Evolutionary conservation across 2,113 vertebrate species (phyloP), one percentile per base, ranked within the genome.

Genomic region (Zosterops hypoxanthus): DNA sequence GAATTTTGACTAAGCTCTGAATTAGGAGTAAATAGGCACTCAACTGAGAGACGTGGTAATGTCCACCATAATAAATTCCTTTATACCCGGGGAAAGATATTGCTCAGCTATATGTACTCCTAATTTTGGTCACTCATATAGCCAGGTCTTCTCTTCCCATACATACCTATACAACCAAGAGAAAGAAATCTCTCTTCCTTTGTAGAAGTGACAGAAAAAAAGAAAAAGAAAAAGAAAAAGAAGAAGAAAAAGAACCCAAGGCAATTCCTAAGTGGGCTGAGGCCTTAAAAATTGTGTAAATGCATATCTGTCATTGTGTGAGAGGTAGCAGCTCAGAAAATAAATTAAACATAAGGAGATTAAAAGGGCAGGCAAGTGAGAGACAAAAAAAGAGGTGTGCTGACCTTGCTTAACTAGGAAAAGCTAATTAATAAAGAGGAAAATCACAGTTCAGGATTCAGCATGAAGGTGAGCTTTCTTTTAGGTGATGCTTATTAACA

Each of bases 381-480:
- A 91, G 84, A 92, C 75, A 84, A 78, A 94, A 90, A 85, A 88
- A 59, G 55, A 91, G 71, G 59, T 65, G 36, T 69, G 41, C 56
- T 96, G 82, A 88, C 94, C 92, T 96, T 72, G 84, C 47, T 91
- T 96, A 90, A 86, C 91, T 93, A 91, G 50, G 79, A 64, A 94
- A 97, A 96, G 71, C 96, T 96, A 91, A 92, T 96, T 91, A 94
- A 90, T 92, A 60, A 79, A 92, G 56, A 90, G 41, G 72, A 77
- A 81, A 96, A 93, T 11, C 44, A 61, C 1, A 5, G 49, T 82
- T 71, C 36, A 55, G 56, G 83, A 71, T 69, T 92, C 84, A 94
- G 53, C 39, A n/a, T 90, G 75, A 84, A 77, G 64, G 59, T 78
- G 56, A 84, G 22, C 59, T 92, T 92, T 68, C 57, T 92, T 86